Base-by-base conservation (phyloP, 2,113 vertebrate species). In the Pholis gunnellus region DNA sequence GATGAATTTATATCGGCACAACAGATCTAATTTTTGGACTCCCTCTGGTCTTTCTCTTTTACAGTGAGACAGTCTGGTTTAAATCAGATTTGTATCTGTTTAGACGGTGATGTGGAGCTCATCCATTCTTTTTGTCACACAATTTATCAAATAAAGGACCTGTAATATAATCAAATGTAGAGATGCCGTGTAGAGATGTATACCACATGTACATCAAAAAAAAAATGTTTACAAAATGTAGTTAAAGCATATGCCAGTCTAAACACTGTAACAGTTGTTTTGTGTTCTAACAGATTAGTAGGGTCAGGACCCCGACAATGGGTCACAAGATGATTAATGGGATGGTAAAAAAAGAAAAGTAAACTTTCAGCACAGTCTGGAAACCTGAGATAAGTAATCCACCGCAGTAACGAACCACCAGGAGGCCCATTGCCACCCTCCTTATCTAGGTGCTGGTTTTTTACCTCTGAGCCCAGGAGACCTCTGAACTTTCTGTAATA, bases 71-170 rank as follows among this genome's bases (percentile, higher is more conserved):
- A 57, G 83, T 87, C 89, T 92, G 91, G 72, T 11, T 89, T 82
- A 40, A 78, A 81, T 93, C 87, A 86, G 25, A 42, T 71, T 65
- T 42, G 34, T 5, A 86, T 89, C 65, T 89, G 78, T 90, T 90
- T 65, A 75, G 89, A 90, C 82, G 85, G 81, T 71, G 65, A 84
- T 38, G 50, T 81, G 83, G 81, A 87, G 54, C 81, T 83, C 20
- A 75, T 83, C 88, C 85, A 79, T 73, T 60, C 25, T 54, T 61
- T 79, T 69, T 40, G 3, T 73, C 14, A 50, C 38, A 70, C 48
- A 42, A 9, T 36, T 84, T 0, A 48, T 77, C 25, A 69, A 73
- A 76, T 50, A 8, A 72, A 57, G 40, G 31, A 40, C n/a, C 18
- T 31, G 25, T 34, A 10, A 63, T 68, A 60, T 66, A 34, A 72